phyloP scores from a whole-genome alignment of 2,113 vertebrate genomes.

The Orycteropus afer region DNA sequence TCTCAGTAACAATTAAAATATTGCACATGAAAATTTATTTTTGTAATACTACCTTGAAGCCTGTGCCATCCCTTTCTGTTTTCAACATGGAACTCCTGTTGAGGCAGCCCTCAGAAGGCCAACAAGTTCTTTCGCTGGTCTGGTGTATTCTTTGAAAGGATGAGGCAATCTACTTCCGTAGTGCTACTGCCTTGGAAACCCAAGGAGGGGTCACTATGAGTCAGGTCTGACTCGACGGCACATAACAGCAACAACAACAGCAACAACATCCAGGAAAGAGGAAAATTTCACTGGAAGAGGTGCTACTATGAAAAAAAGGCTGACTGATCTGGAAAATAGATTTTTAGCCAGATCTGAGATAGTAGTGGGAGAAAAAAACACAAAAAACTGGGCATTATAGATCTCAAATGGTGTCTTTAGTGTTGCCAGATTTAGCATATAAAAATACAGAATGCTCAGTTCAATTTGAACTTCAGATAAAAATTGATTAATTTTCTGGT shows the following conservation, averaged over 20 bases:
- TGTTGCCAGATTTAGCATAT: background rate
- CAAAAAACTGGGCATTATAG: background rate
- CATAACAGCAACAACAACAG: too few species aligned
- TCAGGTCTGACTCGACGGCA: too few species aligned
- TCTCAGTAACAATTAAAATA: conserved; percentile 1
- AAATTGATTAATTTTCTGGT: background rate
- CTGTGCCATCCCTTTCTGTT: background rate
- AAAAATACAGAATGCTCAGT: background rate
- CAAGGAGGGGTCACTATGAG: too few species aligned
- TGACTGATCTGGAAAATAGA: background rate
- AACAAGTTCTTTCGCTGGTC: background rate
- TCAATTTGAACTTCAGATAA: background rate
- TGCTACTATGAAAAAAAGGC: background rate
- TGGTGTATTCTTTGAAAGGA: accelerated
- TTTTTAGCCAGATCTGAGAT: background rate
- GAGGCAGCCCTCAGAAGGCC: background rate
- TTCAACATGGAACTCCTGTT: background rate
- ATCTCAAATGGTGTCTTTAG: background rate
- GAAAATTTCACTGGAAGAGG: too few species aligned
- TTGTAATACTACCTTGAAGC: background rate
- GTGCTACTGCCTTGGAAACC: too few species aligned
- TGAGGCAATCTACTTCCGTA: too few species aligned
- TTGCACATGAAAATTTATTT: background rate
- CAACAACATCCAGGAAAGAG: background rate
- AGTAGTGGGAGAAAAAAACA: background rate